A percentile compares a stretch with the other conserved stretches of the same genome.
These are phyloP conservation scores for Globia sparganii DNA, from an alignment of 2,888 invertebrate species.

Conservation along the genomic window DNA sequence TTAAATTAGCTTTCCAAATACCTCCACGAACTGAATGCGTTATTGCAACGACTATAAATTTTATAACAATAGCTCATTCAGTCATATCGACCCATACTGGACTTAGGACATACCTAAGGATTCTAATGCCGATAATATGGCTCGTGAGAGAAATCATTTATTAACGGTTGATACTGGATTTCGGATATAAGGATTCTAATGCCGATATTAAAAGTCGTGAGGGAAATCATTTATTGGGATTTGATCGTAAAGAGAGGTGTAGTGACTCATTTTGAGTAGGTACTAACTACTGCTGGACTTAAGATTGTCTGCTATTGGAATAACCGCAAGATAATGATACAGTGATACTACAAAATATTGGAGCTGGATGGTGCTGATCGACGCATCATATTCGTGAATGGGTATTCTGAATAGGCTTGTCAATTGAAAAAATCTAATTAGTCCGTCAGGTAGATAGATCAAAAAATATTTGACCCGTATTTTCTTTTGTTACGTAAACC, in stretches of 20 bases:
- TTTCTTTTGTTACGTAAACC: no score
- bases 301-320: no score
- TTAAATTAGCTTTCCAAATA: slow-evolving; percentile 61
- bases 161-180: slow-evolving; percentile 6
- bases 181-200: slow-evolving; percentile 9
- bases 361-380: no score
- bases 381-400: no score
- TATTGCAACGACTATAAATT: slow-evolving; percentile 43
- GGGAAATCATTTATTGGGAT: slow-evolving; percentile 19
- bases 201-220: slow-evolving; percentile 6
- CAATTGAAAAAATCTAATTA: no score
- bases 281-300: neutral
- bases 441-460: no score
- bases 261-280: neutral
- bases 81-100: slow-evolving; percentile 1
- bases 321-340: neutral
- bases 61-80: slow-evolving; percentile 55
- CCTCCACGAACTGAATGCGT: slow-evolving; percentile 46
- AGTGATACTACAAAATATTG: no score
- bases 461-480: no score
- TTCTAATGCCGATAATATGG: slow-evolving; percentile 5
- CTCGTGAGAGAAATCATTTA: slow-evolving; percentile 12
- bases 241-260: neutral
- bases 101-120: slow-evolving; percentile 1
- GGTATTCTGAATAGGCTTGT: no score